Evolutionary conservation across 2,888 invertebrate species (phyloP).

Genomic region (Oscheius sp.): DNA sequence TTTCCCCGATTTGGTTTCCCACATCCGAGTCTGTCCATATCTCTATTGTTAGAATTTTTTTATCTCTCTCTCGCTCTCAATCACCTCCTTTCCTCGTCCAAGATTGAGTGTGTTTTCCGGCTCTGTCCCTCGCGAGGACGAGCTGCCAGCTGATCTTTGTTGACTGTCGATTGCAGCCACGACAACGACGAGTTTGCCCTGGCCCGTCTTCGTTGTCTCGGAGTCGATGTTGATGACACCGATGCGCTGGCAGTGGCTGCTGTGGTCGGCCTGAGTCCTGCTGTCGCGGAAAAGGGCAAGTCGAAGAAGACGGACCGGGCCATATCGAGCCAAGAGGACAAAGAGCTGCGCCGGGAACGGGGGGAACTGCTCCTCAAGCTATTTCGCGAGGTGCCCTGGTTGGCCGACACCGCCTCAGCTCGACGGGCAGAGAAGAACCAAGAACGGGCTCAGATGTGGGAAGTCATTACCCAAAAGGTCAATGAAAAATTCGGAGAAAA

Average conservation of each 20-base stretch:
- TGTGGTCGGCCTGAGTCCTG: background rate
- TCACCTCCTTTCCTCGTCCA: constrained; percentile 7
- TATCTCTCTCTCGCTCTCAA: constrained; percentile 10
- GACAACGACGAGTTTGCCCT: constrained; percentile 26
- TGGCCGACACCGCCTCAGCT: constrained; percentile 32
- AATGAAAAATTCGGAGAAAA: constrained; percentile 41
- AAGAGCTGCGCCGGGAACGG: constrained; percentile 36
- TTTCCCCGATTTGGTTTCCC: background rate
- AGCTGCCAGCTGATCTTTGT: constrained; percentile 27
- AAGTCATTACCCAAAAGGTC: constrained; percentile 38
- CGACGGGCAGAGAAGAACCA: constrained; percentile 38
- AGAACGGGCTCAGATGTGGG: constrained; percentile 42
- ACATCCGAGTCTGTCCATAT: background rate
- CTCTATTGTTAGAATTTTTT: background rate
- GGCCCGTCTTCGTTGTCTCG: constrained; percentile 35
- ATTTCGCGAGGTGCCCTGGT: constrained; percentile 34
- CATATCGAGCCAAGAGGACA: constrained; percentile 36
- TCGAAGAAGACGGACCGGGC: background rate
- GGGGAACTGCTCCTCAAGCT: constrained; percentile 38
- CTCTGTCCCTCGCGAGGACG: constrained; percentile 2
- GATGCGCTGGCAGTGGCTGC: constrained; percentile 16
- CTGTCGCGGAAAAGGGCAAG: constrained; percentile 11
- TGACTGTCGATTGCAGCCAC: constrained; percentile 29
- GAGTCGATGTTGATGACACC: constrained; percentile 25
- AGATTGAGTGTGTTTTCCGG: constrained; percentile 11